Conservation (phyloP, 2,797 vertebrate species). For the Ispidina lecontei region DNA sequence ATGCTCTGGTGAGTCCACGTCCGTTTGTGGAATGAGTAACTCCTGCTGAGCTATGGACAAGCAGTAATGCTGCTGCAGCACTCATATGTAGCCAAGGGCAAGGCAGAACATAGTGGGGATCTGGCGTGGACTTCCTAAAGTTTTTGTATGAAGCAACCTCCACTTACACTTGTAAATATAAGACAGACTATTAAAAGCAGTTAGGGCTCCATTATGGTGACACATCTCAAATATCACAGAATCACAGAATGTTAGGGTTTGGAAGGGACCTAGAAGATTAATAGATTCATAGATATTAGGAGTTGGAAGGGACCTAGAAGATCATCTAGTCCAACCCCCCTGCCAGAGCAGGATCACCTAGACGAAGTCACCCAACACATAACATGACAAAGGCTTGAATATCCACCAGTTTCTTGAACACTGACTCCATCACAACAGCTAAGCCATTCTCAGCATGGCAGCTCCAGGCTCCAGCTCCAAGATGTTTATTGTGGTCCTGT, state of each 20-base stretch:
- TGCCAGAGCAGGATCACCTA: too few relatives aligned
- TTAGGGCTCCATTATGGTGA: neutral
- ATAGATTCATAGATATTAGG: too few relatives aligned
- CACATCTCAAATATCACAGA: neutral
- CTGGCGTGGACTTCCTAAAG: neutral
- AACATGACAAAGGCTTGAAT: neutral
- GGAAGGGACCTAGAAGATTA: too few relatives aligned
- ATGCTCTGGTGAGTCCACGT: rapidly evolving
- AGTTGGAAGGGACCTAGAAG: too few relatives aligned
- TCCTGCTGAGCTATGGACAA: neutral
- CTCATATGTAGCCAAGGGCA: rapidly evolving
- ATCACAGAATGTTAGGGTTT: too few relatives aligned
- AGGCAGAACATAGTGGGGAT: neutral
- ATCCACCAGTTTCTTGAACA: neutral
- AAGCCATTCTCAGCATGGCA: neutral
- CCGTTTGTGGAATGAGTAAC: neutral
- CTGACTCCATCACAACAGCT: neutral
- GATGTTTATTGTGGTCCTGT: neutral
- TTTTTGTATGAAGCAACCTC: neutral
- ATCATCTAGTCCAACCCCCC: too few relatives aligned
- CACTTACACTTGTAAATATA: neutral
- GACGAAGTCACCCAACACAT: neutral
- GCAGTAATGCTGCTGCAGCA: rapidly evolving
- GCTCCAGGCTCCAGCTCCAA: rapidly evolving
- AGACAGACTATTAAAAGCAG: neutral